Evolutionary conservation across 2,888 invertebrate genomes (phyloP), one percentile per base, ranked within the genome.

Genomic region (Rhamnusium bicolor): DNA sequence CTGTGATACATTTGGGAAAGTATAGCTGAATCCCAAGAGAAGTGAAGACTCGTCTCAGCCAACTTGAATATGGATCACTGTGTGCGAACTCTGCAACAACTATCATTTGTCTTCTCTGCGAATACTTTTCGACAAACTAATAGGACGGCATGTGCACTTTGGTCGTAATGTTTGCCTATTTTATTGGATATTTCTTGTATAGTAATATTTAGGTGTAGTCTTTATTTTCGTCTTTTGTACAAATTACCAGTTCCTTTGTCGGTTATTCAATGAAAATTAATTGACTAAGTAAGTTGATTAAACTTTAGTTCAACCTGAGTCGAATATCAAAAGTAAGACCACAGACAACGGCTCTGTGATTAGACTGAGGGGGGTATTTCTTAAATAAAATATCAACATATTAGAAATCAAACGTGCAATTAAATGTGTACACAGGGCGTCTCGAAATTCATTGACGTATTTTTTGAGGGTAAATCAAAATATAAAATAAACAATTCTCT

Each of bases 41-140:
- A 74, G 56, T n/a, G 14, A 51, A 65, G 51, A 63, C 60, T 32
- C 68, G 68, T 63, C 62, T 63, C 29, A 60, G 63, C 62, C 74
- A 68, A 74, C 71, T 69, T 60, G 71, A 71, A 74, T 71, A 74
- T 74, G 74, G 71, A 74, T 74, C 71, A 74, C 56, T 54, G 73
- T 46, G 68, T 71, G 71, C 69, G 74, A 74, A 74, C 74, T 74
- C 68, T 67, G 53, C 65, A 71, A 60, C 71, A 71, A 74, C 71
- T 69, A 65, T 74, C 71, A 69, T 74, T 71, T 71, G 69, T 74
- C 69, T 74, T 65, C 54, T 47, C 56, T 18, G 71, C 58, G 74
- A 32, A 47, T 71, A 56, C 46, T 69, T 61, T 60, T 73, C 70
- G 32, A 18, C 29, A 62, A 56, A 65, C 65, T 65, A 63, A 63